These are phyloP conservation scores for Cherax quadricarinatus DNA, from an alignment of 1,140 invertebrate genomes.

Conservation along the genomic window DNA sequence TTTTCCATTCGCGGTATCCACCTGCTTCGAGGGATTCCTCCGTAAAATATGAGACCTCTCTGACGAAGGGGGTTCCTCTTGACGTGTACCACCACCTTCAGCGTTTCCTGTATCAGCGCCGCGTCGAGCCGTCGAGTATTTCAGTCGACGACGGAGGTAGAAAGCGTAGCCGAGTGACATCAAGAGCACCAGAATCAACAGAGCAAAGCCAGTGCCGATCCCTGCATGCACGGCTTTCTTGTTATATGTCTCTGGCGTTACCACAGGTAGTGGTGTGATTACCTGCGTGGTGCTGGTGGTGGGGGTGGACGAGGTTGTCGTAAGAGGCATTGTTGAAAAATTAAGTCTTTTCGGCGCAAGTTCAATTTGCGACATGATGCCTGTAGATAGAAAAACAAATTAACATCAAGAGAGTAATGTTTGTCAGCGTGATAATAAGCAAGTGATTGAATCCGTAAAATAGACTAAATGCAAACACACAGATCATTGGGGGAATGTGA, in stretches of 20 bases:
- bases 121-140: neutral
- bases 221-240: neutral
- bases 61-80: too few species aligned
- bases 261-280: neutral
- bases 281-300: neutral
- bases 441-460: too few species aligned
- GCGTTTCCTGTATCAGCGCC: too few species aligned
- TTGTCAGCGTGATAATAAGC: too few species aligned
- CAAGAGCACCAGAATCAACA: neutral
- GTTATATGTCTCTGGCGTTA: neutral
- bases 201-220: neutral
- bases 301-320: neutral
- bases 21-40: too few species aligned
- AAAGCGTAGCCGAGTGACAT: neutral
- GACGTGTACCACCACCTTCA: too few species aligned
- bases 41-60: too few species aligned
- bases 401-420: too few species aligned
- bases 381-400: neutral
- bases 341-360: too few species aligned
- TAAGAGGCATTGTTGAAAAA: neutral
- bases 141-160: neutral
- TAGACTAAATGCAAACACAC: too few species aligned
- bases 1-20: too few species aligned
- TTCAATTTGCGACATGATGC: neutral
- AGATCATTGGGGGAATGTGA: too few species aligned